These are phyloP conservation scores for Tetropium fuscum DNA, from an alignment of 2,888 invertebrate genomes.

Conservation along the genomic window DNA sequence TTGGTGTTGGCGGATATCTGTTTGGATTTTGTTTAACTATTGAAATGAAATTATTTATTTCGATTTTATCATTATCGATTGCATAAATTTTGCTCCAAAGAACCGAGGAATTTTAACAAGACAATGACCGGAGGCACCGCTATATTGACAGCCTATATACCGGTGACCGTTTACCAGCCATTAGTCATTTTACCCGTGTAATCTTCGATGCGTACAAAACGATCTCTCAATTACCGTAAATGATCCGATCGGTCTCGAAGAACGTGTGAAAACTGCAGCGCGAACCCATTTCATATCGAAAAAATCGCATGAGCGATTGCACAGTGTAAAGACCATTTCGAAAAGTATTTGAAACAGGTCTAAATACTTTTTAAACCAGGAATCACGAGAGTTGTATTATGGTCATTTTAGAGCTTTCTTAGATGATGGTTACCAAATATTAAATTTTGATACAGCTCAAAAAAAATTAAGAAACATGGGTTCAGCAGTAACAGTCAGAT, in stretches of 20 bases:
- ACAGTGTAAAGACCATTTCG: too few relatives aligned
- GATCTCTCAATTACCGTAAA: slow-evolving; percentile 17
- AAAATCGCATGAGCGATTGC: too few relatives aligned
- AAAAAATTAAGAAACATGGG: too few relatives aligned
- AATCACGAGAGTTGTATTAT: too few relatives aligned
- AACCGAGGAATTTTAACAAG: slow-evolving; percentile 51
- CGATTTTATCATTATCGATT: slow-evolving; percentile 28
- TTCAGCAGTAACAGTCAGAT: too few relatives aligned
- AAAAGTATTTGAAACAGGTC: too few relatives aligned
- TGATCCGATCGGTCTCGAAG: slow-evolving; percentile 8
- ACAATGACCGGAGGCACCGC: slow-evolving; percentile 40
- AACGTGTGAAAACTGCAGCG: slow-evolving; percentile 4
- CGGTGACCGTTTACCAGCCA: slow-evolving; percentile 48
- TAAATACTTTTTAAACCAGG: too few relatives aligned
- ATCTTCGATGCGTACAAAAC: slow-evolving; percentile 2
- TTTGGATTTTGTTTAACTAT: too few relatives aligned
- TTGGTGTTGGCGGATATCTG: too few relatives aligned
- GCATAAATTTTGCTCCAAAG: slow-evolving; percentile 42
- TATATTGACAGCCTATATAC: slow-evolving; percentile 41
- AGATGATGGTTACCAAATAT: too few relatives aligned
- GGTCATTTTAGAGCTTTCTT: too few relatives aligned
- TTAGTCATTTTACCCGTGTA: slow-evolving; percentile 51
- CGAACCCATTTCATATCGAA: neutral
- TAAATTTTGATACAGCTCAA: too few relatives aligned
- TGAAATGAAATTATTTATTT: slow-evolving; percentile 36